phyloP scores from a whole-genome alignment of 2,797 vertebrate species.

The Dallia pectoralis region DNA sequence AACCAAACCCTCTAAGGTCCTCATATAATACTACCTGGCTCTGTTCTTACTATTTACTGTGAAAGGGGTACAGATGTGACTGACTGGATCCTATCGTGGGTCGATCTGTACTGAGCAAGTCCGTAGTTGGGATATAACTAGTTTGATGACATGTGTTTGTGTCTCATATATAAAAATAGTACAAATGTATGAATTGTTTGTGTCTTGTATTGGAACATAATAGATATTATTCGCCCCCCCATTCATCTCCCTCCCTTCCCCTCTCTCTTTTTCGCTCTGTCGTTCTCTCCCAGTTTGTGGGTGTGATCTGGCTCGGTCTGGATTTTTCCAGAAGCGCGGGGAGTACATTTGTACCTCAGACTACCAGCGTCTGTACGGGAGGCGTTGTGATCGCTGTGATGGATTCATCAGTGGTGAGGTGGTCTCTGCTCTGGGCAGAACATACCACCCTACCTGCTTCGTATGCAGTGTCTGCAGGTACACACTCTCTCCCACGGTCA shows the following conservation, averaged over 20 bases:
- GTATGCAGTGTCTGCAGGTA: conserved; percentile 97
- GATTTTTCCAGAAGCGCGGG: conserved; percentile 98
- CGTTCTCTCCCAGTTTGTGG: conserved; percentile 81
- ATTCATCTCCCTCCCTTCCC: neutral
- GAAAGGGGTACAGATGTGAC: neutral
- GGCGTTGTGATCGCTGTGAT: conserved; percentile 92
- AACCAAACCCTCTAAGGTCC: neutral
- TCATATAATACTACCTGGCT: neutral
- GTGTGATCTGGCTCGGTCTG: conserved; percentile 92
- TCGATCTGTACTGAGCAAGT: neutral
- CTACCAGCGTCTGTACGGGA: conserved; percentile 97
- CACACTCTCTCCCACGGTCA: conserved; percentile 21
- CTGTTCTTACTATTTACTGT: neutral
- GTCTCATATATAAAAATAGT: neutral
- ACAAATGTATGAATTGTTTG: neutral
- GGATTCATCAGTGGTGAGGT: conserved; percentile 97
- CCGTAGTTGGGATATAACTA: neutral
- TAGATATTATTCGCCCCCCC: neutral
- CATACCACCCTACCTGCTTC: conserved; percentile 97
- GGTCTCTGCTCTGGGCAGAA: conserved; percentile 93
- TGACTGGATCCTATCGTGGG: neutral
- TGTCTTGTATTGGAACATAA: neutral
- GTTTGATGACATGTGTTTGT: neutral
- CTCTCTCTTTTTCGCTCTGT: neutral
- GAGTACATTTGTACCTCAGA: conserved; percentile 97